Percentiles rank a stretch among this genome's conserved stretches.
Conservation (phyloP, 2,888 invertebrate species). For the Agriotes lineatus region DNA sequence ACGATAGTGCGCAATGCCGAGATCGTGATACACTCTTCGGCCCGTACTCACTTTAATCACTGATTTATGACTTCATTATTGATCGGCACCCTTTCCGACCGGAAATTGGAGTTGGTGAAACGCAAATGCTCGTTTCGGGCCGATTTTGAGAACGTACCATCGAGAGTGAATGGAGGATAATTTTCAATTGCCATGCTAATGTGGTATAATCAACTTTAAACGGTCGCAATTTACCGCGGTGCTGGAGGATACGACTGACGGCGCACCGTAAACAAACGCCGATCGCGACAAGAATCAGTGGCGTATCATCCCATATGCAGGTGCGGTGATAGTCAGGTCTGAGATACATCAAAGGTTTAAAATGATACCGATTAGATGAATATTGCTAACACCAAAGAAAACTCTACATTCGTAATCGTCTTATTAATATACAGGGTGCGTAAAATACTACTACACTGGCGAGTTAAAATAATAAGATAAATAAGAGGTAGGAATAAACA, state of each 20-base stretch:
- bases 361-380: no score
- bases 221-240: conserved; percentile 18
- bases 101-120: conserved; percentile 6
- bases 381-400: no score
- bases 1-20: conserved; percentile 28
- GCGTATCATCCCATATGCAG: no score
- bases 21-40: conserved; percentile 26
- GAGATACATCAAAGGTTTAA: no score
- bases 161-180: conserved; percentile 16
- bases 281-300: conserved; percentile 6
- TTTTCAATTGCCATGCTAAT: conserved; percentile 32
- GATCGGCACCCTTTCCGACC: conserved; percentile 25
- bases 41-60: conserved; percentile 29
- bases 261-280: conserved; percentile 10
- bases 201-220: conserved; percentile 17
- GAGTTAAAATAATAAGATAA: no score
- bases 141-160: background rate
- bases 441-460: no score
- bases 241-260: conserved; percentile 6
- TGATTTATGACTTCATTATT: conserved; percentile 37
- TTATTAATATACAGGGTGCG: no score
- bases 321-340: no score
- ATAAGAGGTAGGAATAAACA: no score
- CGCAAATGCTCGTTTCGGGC: background rate
- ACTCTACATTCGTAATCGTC: no score